Base-by-base conservation (phyloP, 2,888 invertebrate genomes). In the Ornithoptera priamus region DNA sequence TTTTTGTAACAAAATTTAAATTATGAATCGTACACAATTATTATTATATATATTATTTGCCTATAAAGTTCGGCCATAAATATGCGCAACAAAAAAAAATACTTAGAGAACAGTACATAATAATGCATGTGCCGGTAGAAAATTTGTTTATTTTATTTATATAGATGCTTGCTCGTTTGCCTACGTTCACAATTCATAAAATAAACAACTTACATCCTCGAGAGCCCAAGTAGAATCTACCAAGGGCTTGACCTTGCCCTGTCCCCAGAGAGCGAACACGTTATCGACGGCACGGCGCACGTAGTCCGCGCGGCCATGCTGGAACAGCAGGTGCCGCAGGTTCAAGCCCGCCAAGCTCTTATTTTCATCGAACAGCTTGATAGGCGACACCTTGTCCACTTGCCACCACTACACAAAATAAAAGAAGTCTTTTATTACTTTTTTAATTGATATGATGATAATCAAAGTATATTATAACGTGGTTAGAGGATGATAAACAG, bases 361-460 rank as follows among this genome's bases (percentile, higher is more conserved):
- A 93, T 97, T 97, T 88, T 97, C 97, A 80, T 97, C 97, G 89
- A 96, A 97, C 79, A 97, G 92, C 89, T 97, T 97, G 87, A 97
- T 94, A 10, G 97, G 97, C 6, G 96, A 97, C 74, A 97, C 95
- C 92, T 97, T 97, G 91, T 97, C 97, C 72, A 97, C 97, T 92
- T 97, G 97, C 97, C 97, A 97, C 97, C 97, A 97, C 96, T 96
- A 59, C 57, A 58, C 10, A 58, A 58, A 58, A 15, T 53, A 20
- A 3, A 24, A 58, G n/a, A 53, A 1, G 2, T 12, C 15, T 17
- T 15, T 10, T 12, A 46, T 15, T 46, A 15, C 12, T 12, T 46
- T 46, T 46, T 46, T 46, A 15, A 46, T 15, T 15, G 17, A 15
- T 12, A 46, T 22, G 22, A 46, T 46, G 8, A 42, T 8, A 42